These are phyloP conservation scores for Phallusia fumigata DNA, from an alignment of 23 tunicate genomes.

Conservation along the genomic window DNA sequence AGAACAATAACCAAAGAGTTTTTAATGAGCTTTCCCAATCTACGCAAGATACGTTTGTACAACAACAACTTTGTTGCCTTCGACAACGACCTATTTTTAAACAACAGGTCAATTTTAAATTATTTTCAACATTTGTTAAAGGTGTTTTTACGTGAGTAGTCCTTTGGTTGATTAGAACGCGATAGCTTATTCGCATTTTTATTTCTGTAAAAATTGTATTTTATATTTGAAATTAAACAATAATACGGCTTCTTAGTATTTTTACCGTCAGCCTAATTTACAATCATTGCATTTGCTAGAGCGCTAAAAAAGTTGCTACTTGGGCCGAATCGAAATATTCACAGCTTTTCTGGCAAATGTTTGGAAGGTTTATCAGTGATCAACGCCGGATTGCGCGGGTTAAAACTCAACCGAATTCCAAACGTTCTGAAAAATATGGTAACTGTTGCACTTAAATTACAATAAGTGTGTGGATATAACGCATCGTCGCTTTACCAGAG, in stretches of 20 bases:
- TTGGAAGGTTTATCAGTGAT: background rate
- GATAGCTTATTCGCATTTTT: no score
- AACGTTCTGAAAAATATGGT: background rate
- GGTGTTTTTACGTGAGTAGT: no score
- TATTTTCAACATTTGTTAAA: no score
- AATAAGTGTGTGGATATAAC: background rate
- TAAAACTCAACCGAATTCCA: background rate
- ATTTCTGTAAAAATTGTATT: no score
- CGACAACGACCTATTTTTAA: background rate
- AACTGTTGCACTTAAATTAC: background rate
- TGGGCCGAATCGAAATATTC: background rate
- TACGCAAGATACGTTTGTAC: conserved; percentile 2
- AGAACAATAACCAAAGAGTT: background rate
- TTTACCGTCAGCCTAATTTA: no score
- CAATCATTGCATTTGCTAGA: background rate
- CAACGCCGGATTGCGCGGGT: background rate
- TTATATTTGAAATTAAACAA: no score
- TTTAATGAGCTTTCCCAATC: background rate
- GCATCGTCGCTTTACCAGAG: background rate
- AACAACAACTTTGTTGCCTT: background rate
- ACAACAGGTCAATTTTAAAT: background rate
- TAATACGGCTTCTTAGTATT: no score
- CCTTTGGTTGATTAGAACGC: no score
- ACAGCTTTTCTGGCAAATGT: background rate
- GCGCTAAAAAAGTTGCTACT: background rate